Conservation (phyloP, 1,140 invertebrate genomes). For the Trialeurodes vaporariorum region DNA sequence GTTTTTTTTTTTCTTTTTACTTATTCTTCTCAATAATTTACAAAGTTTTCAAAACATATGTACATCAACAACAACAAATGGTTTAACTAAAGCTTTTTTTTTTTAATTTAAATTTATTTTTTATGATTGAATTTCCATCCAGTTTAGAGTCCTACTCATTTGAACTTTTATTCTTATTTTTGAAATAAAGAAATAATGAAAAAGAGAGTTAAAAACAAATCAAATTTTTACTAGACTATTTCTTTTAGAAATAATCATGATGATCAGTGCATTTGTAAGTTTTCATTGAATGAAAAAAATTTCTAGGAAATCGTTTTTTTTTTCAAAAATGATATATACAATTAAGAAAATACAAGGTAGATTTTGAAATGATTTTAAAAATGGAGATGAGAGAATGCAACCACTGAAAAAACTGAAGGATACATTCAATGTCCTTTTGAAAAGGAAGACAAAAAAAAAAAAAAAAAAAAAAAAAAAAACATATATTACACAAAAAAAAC, state of each 20-base stretch:
- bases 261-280: neutral
- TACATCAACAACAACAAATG: neutral
- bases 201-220: neutral
- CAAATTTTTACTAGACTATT: neutral
- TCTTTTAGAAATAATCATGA: neutral
- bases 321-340: neutral
- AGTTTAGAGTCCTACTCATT: too few relatives aligned
- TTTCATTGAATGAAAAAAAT: neutral
- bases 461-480: neutral
- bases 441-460: neutral
- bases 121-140: too few relatives aligned
- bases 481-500: neutral
- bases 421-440: neutral
- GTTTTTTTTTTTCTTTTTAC: neutral
- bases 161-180: neutral
- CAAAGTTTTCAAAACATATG: neutral
- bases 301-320: neutral
- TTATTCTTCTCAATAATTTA: neutral
- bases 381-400: neutral
- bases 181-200: neutral
- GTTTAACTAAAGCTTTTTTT: neutral
- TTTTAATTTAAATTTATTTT: neutral
- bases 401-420: neutral
- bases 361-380: neutral
- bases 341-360: neutral